phyloP scores from a whole-genome alignment of 2,797 vertebrate species.

The Pangasius djambal region DNA sequence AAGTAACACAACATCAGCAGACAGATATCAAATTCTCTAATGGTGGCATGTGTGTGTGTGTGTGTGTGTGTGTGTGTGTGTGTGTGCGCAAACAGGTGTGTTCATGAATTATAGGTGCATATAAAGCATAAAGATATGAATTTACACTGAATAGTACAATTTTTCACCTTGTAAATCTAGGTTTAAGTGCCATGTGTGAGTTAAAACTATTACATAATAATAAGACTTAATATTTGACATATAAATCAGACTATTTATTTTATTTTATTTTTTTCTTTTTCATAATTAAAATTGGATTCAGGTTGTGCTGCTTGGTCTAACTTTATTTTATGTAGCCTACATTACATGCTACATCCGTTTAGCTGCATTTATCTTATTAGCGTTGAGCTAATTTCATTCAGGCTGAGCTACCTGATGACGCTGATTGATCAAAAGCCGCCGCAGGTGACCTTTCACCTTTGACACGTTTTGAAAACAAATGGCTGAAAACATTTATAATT shows the following conservation, averaged over 20 bases:
- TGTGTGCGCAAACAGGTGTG: background rate
- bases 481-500: background rate
- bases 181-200: background rate
- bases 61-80: too few species aligned
- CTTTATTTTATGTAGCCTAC: background rate
- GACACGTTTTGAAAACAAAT: background rate
- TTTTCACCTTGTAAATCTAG: background rate
- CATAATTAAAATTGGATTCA: background rate
- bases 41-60: too few species aligned
- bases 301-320: background rate
- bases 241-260: background rate
- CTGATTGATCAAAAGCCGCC: background rate
- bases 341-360: background rate
- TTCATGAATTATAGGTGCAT: background rate
- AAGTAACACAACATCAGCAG: background rate
- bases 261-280: too few species aligned
- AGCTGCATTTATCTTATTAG: background rate
- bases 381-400: background rate
- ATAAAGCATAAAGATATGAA: background rate
- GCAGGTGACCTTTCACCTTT: constrained; percentile 10
- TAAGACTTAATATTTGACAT: background rate
- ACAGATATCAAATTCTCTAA: background rate
- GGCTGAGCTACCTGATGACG: background rate
- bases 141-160: background rate
- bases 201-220: background rate